Evolutionary conservation across 1,140 invertebrate species (phyloP).

Genomic region (Drosophila grimshawi): DNA sequence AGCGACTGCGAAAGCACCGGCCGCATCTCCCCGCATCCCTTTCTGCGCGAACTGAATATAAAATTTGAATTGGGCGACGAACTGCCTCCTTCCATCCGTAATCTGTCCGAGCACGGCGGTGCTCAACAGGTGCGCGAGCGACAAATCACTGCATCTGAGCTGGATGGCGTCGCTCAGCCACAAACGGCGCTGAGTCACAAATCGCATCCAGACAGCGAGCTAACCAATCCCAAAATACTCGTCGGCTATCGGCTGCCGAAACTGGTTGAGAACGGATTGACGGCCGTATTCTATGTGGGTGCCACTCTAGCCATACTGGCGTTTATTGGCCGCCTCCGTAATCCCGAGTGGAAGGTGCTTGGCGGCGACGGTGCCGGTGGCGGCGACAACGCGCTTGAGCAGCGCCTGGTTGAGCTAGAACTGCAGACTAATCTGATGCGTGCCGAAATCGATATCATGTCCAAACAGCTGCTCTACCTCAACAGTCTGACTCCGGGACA

Average conservation of each 20-base stretch:
- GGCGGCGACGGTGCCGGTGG: constrained; percentile 28
- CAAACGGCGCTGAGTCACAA: not conserved
- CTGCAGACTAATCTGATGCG: constrained; percentile 78
- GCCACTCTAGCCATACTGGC: constrained; percentile 61
- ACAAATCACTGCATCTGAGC: not conserved
- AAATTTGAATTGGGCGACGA: constrained; percentile 29
- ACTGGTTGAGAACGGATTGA: constrained; percentile 59
- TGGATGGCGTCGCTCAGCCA: not conserved
- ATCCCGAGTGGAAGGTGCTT: constrained; percentile 68
- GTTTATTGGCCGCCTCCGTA: constrained; percentile 65
- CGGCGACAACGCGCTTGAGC: constrained; percentile 46
- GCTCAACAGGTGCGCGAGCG: constrained; percentile 13
- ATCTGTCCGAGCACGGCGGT: not conserved
- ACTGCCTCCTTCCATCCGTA: constrained; percentile 20
- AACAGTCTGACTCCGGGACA: constrained; percentile 12
- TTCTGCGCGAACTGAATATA: constrained; percentile 59
- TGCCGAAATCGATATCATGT: constrained; percentile 77
- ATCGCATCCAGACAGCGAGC: constrained; percentile 7
- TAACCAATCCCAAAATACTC: not conserved
- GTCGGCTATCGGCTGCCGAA: constrained; percentile 21
- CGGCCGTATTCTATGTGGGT: constrained; percentile 69
- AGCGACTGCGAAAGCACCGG: constrained; percentile 80
- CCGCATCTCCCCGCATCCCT: constrained; percentile 71
- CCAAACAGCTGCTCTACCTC: constrained; percentile 74
- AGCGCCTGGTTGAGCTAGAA: constrained; percentile 69